Conservation (phyloP, 2,113 vertebrate species). For the Dascyllus trimaculatus region DNA sequence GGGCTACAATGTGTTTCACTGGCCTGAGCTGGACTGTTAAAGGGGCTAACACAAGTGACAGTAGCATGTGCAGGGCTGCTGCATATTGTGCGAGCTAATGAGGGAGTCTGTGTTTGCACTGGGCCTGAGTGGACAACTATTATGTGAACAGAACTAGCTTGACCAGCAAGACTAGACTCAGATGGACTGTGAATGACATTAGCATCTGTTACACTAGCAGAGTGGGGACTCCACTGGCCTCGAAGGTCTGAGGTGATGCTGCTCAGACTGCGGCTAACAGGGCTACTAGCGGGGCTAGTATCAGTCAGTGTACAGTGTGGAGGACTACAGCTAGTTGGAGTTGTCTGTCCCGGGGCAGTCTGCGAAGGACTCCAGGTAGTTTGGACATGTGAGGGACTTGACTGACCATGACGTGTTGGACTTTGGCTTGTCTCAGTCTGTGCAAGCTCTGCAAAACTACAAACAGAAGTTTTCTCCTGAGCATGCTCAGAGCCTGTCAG, state of each 20-base stretch:
- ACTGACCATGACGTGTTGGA: not conserved
- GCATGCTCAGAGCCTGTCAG: too few species aligned
- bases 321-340: constrained; percentile 48
- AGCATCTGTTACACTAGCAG: constrained; percentile 15
- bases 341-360: not conserved
- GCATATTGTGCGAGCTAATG: not conserved
- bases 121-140: constrained; percentile 36
- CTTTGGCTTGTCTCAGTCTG: too few species aligned
- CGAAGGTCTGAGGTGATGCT: not conserved
- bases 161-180: constrained; percentile 71
- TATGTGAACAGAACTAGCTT: constrained; percentile 62
- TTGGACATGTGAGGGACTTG: constrained; percentile 24
- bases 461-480: not conserved
- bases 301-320: constrained; percentile 52
- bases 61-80: constrained; percentile 46
- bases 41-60: constrained; percentile 28
- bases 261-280: constrained; percentile 33
- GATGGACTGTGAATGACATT: constrained; percentile 21
- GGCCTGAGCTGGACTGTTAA: constrained; percentile 47
- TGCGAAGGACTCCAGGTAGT: constrained; percentile 22
- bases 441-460: not conserved
- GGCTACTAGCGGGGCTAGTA: constrained; percentile 10
- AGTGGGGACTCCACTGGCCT: constrained; percentile 2
- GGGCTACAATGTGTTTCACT: constrained; percentile 5
- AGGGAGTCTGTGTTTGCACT: constrained; percentile 35